Percentiles rank a stretch among this genome's conserved stretches.
These are phyloP conservation scores for Eumacrocentrus americanus DNA, from an alignment of 2,888 invertebrate species.

Conservation along the genomic window DNA sequence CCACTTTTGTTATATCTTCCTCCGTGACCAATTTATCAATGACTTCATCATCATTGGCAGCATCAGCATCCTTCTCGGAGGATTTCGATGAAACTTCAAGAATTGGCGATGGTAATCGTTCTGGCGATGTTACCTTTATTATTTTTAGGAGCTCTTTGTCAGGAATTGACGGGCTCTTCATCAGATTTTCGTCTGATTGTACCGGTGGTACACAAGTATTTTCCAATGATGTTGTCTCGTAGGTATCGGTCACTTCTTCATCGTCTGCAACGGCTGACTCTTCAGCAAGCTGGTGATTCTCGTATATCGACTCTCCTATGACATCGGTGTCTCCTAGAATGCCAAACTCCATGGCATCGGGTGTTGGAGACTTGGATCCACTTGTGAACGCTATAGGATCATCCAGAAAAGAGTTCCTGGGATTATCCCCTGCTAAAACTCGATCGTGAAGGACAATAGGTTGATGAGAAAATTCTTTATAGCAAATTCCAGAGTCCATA, in stretches of 20 bases:
- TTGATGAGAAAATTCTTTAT: neutral
- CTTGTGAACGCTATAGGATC: slow-evolving; percentile 20
- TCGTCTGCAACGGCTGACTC: slow-evolving; percentile 9
- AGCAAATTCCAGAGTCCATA: neutral
- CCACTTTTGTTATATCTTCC: neutral
- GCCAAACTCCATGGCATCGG: slow-evolving; percentile 14
- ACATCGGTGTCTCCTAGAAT: slow-evolving; percentile 17
- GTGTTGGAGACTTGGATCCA: slow-evolving; percentile 9
- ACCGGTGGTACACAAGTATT: neutral
- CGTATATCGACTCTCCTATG: slow-evolving; percentile 18
- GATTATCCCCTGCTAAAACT: slow-evolving; percentile 10
- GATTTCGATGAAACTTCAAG: slow-evolving; percentile 3
- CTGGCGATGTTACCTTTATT: slow-evolving; percentile 12
- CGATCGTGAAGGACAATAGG: slow-evolving; percentile 22
- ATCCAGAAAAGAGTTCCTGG: slow-evolving; percentile 18
- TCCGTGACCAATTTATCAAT: neutral
- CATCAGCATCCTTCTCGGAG: neutral
- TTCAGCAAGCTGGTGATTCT: slow-evolving; percentile 9
- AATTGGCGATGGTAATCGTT: slow-evolving; percentile 16
- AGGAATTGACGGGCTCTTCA: neutral
- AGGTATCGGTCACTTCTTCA: neutral
- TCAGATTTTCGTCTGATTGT: neutral
- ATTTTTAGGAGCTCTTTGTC: slow-evolving; percentile 18
- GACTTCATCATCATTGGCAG: neutral
- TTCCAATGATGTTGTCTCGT: neutral